A percentile compares a stretch with the other conserved stretches of the same genome.
These are phyloP conservation scores for Neopelma chrysocephalum DNA, from an alignment of 2,797 vertebrate genomes.

Conservation along the genomic window DNA sequence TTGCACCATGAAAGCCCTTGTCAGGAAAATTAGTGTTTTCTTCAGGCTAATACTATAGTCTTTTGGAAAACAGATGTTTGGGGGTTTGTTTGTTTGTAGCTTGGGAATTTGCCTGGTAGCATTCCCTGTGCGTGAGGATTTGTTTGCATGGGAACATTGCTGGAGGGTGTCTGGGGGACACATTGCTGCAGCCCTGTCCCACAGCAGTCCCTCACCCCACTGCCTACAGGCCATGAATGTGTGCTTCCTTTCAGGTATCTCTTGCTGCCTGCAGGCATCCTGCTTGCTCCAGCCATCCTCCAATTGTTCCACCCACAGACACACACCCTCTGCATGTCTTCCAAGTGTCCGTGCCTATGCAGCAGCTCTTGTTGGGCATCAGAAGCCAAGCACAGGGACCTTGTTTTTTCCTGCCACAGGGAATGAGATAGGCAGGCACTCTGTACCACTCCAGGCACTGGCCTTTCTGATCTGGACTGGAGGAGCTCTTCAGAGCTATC, in stretches of 20 bases:
- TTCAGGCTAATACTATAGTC: background rate
- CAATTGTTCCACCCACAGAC: background rate
- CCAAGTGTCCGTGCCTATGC: accelerated
- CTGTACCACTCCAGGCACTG: background rate
- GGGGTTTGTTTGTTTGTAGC: background rate
- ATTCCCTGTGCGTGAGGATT: background rate
- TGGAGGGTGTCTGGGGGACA: background rate
- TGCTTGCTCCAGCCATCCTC: background rate
- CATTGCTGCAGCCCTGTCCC: background rate
- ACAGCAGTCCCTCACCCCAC: background rate
- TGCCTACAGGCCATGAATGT: background rate
- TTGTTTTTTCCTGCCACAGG: background rate
- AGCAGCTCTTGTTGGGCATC: background rate
- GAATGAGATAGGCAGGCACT: background rate
- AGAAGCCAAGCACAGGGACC: background rate
- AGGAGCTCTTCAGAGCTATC: background rate
- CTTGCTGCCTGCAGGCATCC: background rate
- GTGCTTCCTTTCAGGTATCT: background rate
- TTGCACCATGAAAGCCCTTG: background rate
- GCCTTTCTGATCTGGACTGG: background rate
- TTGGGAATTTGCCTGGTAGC: background rate
- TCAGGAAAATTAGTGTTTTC: background rate
- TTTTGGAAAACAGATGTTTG: background rate
- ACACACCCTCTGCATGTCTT: background rate
- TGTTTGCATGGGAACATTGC: background rate